Conservation (phyloP, 2,113 vertebrate species). For the Camelus dromedarius region DNA sequence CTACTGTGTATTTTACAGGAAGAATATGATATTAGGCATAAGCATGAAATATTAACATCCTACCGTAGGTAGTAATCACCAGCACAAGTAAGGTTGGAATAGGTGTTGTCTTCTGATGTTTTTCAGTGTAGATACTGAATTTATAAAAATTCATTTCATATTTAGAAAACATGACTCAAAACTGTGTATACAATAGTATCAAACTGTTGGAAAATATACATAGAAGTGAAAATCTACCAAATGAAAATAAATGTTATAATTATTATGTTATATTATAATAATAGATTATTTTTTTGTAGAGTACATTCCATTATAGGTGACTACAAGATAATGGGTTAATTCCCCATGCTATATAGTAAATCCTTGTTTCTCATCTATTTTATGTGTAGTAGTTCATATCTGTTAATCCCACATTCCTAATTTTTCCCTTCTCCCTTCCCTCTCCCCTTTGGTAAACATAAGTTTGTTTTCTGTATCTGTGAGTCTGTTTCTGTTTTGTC, state of each 20-base stretch:
- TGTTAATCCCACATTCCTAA: background rate
- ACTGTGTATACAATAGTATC: background rate
- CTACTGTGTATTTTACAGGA: background rate
- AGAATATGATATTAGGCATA: background rate
- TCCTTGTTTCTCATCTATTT: background rate
- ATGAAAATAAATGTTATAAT: background rate
- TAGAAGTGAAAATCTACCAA: conserved; percentile 13
- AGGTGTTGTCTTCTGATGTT: background rate
- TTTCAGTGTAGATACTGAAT: background rate
- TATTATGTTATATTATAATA: background rate
- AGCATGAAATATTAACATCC: background rate
- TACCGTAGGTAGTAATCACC: background rate
- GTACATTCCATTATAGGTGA: background rate
- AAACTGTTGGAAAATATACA: background rate
- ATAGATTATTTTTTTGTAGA: background rate
- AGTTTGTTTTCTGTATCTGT: background rate
- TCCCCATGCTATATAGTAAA: background rate
- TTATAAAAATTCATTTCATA: background rate
- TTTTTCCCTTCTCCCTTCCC: background rate
- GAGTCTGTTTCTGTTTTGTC: background rate
- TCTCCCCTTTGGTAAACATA: background rate
- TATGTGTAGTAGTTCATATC: background rate
- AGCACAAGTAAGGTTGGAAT: background rate
- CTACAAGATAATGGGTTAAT: background rate
- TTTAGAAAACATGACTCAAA: conserved; percentile 24